These are phyloP conservation scores for Etia nguti DNA, from an alignment of 2,113 vertebrate genomes.

Conservation along the genomic window DNA sequence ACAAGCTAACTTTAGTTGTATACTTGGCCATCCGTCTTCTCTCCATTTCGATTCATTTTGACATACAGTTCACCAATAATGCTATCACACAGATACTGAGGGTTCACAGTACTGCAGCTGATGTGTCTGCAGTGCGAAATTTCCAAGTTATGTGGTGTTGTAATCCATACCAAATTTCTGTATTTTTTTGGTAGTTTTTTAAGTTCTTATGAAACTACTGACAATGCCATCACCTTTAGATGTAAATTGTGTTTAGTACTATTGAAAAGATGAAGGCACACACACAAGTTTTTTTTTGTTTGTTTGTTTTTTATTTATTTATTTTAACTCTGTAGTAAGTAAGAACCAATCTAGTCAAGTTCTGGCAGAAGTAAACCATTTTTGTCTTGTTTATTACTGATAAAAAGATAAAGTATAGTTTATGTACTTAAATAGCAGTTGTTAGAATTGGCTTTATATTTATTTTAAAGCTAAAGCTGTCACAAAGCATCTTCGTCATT, in stretches of 20 bases:
- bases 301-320: too few relatives aligned
- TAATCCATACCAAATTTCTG: neutral
- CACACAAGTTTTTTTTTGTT: too few relatives aligned
- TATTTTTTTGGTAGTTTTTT: neutral
- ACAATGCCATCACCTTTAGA: neutral
- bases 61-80: neutral
- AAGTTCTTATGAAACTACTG: neutral
- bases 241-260: neutral
- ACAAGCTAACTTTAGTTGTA: neutral
- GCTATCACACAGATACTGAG: neutral
- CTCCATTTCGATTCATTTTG: neutral
- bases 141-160: neutral
- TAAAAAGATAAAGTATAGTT: neutral
- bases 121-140: neutral
- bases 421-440: neutral
- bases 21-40: neutral
- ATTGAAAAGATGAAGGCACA: neutral
- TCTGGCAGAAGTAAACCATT: neutral
- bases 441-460: fast-evolving
- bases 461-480: neutral
- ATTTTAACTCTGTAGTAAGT: neutral
- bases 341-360: too few relatives aligned
- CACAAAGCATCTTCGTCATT: neutral
- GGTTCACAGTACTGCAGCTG: neutral
- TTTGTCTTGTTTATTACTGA: neutral